phyloP scores from a whole-genome alignment of 2,797 vertebrate genomes.

The Lophotriccus pileatus region DNA sequence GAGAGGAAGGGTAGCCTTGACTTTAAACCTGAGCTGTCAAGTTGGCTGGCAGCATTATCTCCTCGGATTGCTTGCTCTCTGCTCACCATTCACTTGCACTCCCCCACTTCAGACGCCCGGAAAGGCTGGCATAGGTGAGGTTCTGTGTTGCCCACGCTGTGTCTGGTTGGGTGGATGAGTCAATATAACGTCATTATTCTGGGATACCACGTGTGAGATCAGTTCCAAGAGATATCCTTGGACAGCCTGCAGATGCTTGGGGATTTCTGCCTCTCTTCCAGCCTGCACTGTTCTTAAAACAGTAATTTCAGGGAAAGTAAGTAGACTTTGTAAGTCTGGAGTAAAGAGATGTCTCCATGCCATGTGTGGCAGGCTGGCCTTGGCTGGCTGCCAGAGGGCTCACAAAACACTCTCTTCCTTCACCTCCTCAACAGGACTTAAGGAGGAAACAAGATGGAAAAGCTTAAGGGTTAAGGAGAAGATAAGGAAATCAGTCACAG shows the following conservation, averaged over 20 bases:
- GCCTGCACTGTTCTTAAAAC: not conserved
- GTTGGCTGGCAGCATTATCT: not conserved
- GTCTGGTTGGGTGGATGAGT: not conserved
- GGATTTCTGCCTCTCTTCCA: not conserved
- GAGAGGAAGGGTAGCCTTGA: not conserved
- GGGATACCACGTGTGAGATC: not conserved
- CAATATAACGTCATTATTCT: not conserved
- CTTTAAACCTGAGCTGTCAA: not conserved
- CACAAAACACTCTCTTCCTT: rapidly evolving
- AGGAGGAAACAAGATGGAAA: not conserved
- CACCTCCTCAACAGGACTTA: not conserved
- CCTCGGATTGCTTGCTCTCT: not conserved
- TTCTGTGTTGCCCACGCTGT: not conserved
- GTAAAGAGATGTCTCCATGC: not conserved
- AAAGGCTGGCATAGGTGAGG: rapidly evolving
- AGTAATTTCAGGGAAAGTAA: not conserved
- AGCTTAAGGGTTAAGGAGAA: rapidly evolving
- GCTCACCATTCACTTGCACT: not conserved
- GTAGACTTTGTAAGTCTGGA: not conserved
- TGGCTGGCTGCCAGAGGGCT: not conserved
- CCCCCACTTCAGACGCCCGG: not conserved
- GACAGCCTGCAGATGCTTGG: not conserved
- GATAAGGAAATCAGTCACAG: not conserved
- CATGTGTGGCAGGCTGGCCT: rapidly evolving
- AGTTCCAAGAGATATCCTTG: not conserved